Evolutionary conservation across 2,888 invertebrate genomes (phyloP), one percentile per base, ranked within the genome.

Genomic region (Tiliacea citrago): DNA sequence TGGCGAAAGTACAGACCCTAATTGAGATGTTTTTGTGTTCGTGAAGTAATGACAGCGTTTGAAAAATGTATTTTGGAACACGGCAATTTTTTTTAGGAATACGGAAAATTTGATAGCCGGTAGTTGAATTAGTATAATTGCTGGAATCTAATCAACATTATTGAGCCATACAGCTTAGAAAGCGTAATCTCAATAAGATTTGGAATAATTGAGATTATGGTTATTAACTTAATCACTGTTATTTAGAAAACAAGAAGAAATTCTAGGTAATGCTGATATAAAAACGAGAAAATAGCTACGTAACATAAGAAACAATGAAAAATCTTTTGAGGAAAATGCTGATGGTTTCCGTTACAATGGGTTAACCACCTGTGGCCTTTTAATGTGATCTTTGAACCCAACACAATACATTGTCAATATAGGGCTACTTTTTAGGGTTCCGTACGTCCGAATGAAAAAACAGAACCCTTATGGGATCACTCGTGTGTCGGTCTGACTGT

Each of bases 1-100:
- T 73, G 82, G 87, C 76, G 90, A 88, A 88, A 90, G 86, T 77
- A 61, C 39, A 24, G 21, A 72, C 69, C 73, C 49, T 86, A 81
- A 85, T 79, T 80, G 79, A 76, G 77, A 61, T 68, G 75, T 60
- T 74, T 79, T 74, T 73, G 74, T 77, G 51, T 68, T 68, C 24
- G 61, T 63, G 5, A 42, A 51, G 51, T 58, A 68, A 79, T 70
- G 47, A 67, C 12, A 42, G 51, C 62, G n/a, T 35, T 53, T 68
- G 21, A 79, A n/a, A n/a, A n/a, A 84, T 84, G 45, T 42, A 66
- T 68, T 58, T 61, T 47, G 10, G 47, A 73, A 73, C 39, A 29
- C 57, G 10, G 61, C 13, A 61, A 66, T n/a, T n/a, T n/a, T n/a
- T n/a, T n/a, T n/a, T n/a, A 21, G 9, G 1, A 35, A n/a, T 51